phyloP scores from a whole-genome alignment of 2,888 invertebrate genomes.

The Bhutanitis thaidina region DNA sequence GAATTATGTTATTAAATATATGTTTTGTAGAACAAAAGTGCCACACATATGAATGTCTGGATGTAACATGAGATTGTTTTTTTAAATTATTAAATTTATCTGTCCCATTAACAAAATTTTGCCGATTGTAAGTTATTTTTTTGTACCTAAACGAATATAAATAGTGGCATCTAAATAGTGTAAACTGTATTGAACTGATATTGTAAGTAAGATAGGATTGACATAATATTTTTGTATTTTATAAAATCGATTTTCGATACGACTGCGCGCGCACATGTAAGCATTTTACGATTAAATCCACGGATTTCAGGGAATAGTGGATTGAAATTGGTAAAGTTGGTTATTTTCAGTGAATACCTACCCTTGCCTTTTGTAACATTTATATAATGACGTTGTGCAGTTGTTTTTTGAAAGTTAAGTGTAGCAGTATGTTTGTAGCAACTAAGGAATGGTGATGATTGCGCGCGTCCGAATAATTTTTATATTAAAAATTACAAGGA shows the following conservation, averaged over 20 bases:
- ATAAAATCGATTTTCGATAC: not conserved
- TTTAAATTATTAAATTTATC: conserved; percentile 29
- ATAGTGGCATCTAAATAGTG: conserved; percentile 37
- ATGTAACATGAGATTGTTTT: conserved; percentile 28
- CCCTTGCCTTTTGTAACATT: too few species aligned
- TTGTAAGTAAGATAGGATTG: conserved; percentile 46
- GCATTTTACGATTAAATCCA: too few species aligned
- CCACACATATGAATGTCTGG: conserved; percentile 29
- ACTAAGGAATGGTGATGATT: conserved; percentile 30
- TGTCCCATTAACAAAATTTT: conserved; percentile 32
- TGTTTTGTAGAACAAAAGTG: conserved; percentile 27
- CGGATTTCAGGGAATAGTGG: too few species aligned
- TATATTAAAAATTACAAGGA: conserved; percentile 71
- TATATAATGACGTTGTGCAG: not conserved
- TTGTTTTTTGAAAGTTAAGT: conserved; percentile 8
- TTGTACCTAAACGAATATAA: conserved; percentile 34
- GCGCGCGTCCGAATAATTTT: conserved; percentile 60
- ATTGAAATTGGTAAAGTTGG: too few species aligned
- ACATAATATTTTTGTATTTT: conserved; percentile 37
- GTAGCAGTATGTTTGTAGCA: conserved; percentile 6
- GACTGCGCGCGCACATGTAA: not conserved
- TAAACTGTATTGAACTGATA: conserved; percentile 56
- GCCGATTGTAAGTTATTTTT: conserved; percentile 30
- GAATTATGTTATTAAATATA: conserved; percentile 22
- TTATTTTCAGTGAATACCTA: too few species aligned